Percentiles rank a stretch among this genome's conserved stretches.
These are phyloP conservation scores for Leptatherina wallacei DNA, from an alignment of 2,797 vertebrate species.

Conservation along the genomic window DNA sequence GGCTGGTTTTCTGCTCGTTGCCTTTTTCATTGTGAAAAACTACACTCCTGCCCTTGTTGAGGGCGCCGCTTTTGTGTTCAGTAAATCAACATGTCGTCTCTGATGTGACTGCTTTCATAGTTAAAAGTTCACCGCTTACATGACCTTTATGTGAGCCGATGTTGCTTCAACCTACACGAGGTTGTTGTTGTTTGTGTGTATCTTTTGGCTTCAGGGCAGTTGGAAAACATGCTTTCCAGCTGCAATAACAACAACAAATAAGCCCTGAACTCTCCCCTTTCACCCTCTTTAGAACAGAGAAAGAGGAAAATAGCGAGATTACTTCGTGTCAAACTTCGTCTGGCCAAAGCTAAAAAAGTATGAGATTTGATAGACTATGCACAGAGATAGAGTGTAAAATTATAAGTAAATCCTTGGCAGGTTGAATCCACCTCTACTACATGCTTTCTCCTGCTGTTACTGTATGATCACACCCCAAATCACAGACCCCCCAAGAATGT, in stretches of 20 bases:
- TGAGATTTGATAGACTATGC: neutral
- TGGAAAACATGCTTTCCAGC: conserved; percentile 39
- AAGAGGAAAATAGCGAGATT: conserved; percentile 26
- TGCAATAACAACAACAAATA: conserved; percentile 47
- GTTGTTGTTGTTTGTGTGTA: conserved; percentile 2
- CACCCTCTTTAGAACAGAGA: conserved; percentile 17
- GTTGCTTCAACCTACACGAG: neutral
- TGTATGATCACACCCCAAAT: neutral
- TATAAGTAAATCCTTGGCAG: conserved; percentile 1
- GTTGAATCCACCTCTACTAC: neutral
- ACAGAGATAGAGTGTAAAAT: neutral
- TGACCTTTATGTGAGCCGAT: conserved; percentile 18
- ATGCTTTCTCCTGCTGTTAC: neutral
- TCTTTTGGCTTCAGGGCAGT: neutral
- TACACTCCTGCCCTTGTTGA: conserved; percentile 11
- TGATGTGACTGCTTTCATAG: conserved; percentile 43
- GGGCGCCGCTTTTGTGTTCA: conserved; percentile 19
- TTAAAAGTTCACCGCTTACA: conserved; percentile 28
- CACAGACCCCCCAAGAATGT: too few species aligned
- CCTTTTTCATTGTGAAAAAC: conserved; percentile 10
- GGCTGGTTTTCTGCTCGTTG: neutral
- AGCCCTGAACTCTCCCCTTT: conserved; percentile 26
- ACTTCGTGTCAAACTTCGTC: conserved; percentile 19
- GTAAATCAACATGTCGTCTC: conserved; percentile 34
- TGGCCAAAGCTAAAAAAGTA: conserved; percentile 27